These are phyloP conservation scores for Metallyticus violacea DNA, from an alignment of 2,888 invertebrate species.

Conservation along the genomic window DNA sequence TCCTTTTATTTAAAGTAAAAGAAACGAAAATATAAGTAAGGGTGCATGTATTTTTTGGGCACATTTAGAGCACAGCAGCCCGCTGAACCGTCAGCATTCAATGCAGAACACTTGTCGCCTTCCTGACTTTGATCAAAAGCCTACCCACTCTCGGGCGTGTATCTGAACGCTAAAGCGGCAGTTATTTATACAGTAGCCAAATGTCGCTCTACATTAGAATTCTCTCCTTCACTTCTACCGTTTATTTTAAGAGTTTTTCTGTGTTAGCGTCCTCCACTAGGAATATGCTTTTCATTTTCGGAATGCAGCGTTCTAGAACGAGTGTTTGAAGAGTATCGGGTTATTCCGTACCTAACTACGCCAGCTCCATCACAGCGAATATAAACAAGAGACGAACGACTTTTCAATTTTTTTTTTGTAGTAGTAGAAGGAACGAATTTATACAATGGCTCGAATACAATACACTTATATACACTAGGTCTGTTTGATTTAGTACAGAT, in stretches of 20 bases:
- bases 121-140: constrained; percentile 6
- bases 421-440: no score
- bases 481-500: no score
- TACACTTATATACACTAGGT: no score
- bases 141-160: background rate
- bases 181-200: background rate
- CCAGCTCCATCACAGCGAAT: no score
- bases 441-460: no score
- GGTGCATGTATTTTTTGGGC: no score
- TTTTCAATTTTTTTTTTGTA: no score
- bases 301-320: background rate
- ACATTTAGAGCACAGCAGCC: background rate
- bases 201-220: background rate
- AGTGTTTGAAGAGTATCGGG: background rate
- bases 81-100: background rate
- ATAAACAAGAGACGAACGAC: background rate
- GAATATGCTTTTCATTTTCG: background rate
- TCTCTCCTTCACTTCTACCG: background rate
- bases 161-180: background rate
- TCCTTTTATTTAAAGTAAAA: no score
- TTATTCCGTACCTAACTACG: no score
- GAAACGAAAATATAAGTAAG: no score
- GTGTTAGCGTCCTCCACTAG: background rate
- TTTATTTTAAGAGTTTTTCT: constrained; percentile 1
- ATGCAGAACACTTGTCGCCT: background rate